Evolutionary conservation across 2,113 vertebrate species (phyloP), one percentile per base, ranked within the genome.

Genomic region (Oreochromis spilurus): DNA sequence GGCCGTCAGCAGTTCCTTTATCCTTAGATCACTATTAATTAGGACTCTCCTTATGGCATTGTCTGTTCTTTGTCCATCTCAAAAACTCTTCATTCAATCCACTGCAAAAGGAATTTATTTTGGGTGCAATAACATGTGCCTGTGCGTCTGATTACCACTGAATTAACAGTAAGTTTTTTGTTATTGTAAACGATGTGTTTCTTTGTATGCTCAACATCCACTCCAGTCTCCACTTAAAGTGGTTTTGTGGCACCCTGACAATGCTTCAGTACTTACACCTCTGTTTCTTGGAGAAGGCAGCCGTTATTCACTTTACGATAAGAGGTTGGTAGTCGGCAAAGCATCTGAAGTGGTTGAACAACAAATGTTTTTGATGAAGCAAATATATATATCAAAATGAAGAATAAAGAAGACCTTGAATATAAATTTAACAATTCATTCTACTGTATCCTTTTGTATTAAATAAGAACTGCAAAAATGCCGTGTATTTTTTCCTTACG

Each of bases 401-500:
- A 50, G 45, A 77, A 7, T 75, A 60, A 77, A 62, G 21, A 85
- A 48, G 29, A 9, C 52, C 14, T 57, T 84, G 14, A 80, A 82
- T 79, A 13, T 4, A 24, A 14, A 4, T 83, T 77, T 52, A 11
- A 53, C 45, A 7, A 21, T 40, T 11, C 6, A 2, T 58, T 16
- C n/a, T 21, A 12, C 45, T 50, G 43, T 54, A 4, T 77, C 52
- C 16, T 5, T 4, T 82, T 31, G 17, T 62, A 67, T 89, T 6
- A 9, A 85, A 24, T 62, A 26, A 54, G 36, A 79, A 45, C 31
- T 75, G 52, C 26, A 79, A 78, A 45, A n/a, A 62, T 9, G 38
- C 16, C 2, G 9, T 24, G 43, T 67, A 12, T 60, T 75, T 67
- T 36, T 80, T n/a, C 53, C 60, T 70, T 55, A 12, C 4, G 53